Conservation (phyloP, 2,888 invertebrate species). For the Xestia c-nigrum region DNA sequence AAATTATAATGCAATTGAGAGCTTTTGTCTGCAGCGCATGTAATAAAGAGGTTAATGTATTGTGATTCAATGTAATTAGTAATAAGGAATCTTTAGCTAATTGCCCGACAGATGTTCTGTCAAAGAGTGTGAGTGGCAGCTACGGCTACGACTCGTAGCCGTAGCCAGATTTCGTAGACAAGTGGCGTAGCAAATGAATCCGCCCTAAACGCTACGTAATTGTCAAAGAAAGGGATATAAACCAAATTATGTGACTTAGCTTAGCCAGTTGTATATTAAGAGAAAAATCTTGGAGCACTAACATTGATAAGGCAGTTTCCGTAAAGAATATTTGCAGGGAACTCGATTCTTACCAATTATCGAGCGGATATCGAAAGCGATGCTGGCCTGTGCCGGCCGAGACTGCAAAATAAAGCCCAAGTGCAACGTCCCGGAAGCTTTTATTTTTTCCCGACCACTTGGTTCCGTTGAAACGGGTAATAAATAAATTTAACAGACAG, state of each 20-base stretch:
- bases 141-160: conserved; percentile 37
- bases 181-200: conserved; percentile 28
- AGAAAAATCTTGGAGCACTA: conserved; percentile 10
- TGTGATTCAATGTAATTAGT: conserved; percentile 11
- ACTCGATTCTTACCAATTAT: conserved; percentile 78
- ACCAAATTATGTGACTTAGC: background rate
- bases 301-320: conserved; percentile 37
- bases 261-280: background rate
- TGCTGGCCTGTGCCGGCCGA: conserved; percentile 70
- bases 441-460: conserved; percentile 69
- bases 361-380: conserved; percentile 75
- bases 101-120: conserved; percentile 16
- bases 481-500: conserved; percentile 67
- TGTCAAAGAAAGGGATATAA: background rate
- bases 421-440: conserved; percentile 67
- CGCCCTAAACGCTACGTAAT: conserved; percentile 26
- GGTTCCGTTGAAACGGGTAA: conserved; percentile 72
- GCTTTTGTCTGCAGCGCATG: conserved; percentile 27
- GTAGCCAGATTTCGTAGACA: conserved; percentile 36
- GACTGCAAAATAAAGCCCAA: conserved; percentile 74
- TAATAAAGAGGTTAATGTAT: conserved; percentile 29
- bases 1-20: conserved; percentile 33
- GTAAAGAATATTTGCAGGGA: conserved; percentile 71
- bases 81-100: conserved; percentile 11
- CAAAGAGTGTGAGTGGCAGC: conserved; percentile 2